phyloP scores from a whole-genome alignment of 2,113 vertebrate species.

The Oryctolagus cuniculus region DNA sequence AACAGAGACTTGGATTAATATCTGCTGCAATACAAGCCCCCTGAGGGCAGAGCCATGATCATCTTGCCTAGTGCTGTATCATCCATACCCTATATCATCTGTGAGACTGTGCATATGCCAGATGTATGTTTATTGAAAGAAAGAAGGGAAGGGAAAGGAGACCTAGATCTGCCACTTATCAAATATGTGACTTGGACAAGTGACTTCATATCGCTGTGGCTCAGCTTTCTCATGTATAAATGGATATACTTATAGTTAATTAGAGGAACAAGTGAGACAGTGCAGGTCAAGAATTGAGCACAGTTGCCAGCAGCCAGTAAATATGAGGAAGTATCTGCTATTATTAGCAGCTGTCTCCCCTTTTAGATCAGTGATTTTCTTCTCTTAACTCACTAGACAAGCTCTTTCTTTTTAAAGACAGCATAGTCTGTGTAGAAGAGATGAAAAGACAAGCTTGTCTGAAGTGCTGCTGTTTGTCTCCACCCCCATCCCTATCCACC shows the following conservation, averaged over 20 bases:
- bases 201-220: not conserved
- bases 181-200: not conserved
- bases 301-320: not conserved
- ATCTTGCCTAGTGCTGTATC: not conserved
- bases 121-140: not conserved
- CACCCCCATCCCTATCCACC: not conserved
- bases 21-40: not conserved
- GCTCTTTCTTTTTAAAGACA: not conserved
- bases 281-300: not conserved
- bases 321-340: not conserved
- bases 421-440: not conserved
- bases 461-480: not conserved
- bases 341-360: not conserved
- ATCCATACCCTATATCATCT: fast-evolving
- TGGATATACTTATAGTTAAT: not conserved
- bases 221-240: not conserved
- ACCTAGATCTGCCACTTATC: not conserved
- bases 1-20: not conserved
- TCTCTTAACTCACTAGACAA: not conserved
- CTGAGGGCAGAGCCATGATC: fast-evolving
- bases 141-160: not conserved
- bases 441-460: constrained; percentile 5
- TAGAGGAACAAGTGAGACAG: not conserved
- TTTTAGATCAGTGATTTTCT: not conserved
- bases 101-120: too few relatives aligned